Conservation (phyloP, 2,113 vertebrate species). For the Natator depressus region DNA sequence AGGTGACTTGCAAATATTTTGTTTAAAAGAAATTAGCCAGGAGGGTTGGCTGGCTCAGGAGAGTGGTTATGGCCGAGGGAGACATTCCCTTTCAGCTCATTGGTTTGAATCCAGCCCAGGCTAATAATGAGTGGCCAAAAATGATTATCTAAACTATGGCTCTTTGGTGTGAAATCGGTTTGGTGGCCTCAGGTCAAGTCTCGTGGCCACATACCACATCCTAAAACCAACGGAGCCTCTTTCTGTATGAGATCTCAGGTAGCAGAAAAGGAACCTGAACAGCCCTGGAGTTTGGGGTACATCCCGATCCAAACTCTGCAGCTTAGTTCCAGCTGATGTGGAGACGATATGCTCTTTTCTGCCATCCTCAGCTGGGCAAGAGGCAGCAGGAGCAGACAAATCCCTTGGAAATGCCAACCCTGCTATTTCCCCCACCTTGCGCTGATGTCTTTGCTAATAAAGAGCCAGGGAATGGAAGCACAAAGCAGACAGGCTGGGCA, state of each 20-base stretch:
- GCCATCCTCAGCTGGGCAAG: background rate
- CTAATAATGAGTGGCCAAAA: background rate
- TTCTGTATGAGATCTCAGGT: background rate
- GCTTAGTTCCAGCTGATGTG: background rate
- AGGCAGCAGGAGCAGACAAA: background rate
- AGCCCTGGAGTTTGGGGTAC: background rate
- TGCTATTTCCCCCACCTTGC: background rate
- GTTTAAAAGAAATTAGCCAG: background rate
- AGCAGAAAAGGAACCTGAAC: background rate
- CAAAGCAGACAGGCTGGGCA: background rate
- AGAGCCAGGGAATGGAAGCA: background rate
- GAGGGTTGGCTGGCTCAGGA: background rate
- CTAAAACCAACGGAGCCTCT: background rate
- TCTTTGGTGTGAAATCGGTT: accelerated
- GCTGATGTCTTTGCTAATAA: background rate
- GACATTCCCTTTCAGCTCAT: background rate
- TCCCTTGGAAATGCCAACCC: background rate
- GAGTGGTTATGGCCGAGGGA: background rate
- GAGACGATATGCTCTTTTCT: background rate
- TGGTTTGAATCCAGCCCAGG: background rate
- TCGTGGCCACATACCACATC: background rate
- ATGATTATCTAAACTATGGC: background rate
- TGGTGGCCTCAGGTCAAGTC: background rate
- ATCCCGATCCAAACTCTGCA: background rate
- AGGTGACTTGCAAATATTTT: background rate